phyloP scores from a whole-genome alignment of 1,140 invertebrate genomes.

The Zophobas atratus region DNA sequence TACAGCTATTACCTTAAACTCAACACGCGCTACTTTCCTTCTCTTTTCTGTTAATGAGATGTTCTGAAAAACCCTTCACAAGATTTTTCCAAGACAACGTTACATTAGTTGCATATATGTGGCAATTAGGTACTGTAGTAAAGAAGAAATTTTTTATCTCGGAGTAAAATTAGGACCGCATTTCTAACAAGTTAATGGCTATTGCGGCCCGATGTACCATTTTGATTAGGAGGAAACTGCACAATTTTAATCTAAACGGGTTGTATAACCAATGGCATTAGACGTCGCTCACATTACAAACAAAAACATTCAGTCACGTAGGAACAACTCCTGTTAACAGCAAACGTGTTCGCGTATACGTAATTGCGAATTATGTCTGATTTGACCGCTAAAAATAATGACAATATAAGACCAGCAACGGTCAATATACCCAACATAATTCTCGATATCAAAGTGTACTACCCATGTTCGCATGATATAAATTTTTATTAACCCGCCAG shows the following conservation, averaged over 20 bases:
- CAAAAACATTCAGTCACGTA: conserved; percentile 54
- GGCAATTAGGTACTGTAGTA: not conserved
- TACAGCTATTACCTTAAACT: conserved; percentile 48
- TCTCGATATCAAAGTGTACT: conserved; percentile 9
- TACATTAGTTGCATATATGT: not conserved
- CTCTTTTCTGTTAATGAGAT: conserved; percentile 26
- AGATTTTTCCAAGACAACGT: not conserved
- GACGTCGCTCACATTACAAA: conserved; percentile 29
- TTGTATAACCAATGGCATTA: conserved; percentile 47
- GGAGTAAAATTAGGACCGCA: not conserved
- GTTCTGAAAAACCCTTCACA: conserved; percentile 16
- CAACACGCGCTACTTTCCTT: conserved; percentile 34
- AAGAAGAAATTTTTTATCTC: too few relatives aligned
- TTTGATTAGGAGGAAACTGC: conserved; percentile 46
- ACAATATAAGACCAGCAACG: conserved; percentile 49
- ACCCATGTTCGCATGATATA: conserved; percentile 36
- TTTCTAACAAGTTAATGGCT: conserved; percentile 6
- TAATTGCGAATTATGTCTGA: conserved; percentile 55
- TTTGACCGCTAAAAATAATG: conserved; percentile 51
- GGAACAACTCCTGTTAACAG: conserved; percentile 54
- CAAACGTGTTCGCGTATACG: conserved; percentile 54
- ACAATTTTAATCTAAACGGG: conserved; percentile 43
- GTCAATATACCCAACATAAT: conserved; percentile 40
- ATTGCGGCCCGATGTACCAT: conserved; percentile 38
- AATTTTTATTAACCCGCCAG: conserved; percentile 48